Evolutionary conservation across 2,888 invertebrate genomes (phyloP), one percentile per base, ranked within the genome.

Genomic region (Pharmacophagus antenor): DNA sequence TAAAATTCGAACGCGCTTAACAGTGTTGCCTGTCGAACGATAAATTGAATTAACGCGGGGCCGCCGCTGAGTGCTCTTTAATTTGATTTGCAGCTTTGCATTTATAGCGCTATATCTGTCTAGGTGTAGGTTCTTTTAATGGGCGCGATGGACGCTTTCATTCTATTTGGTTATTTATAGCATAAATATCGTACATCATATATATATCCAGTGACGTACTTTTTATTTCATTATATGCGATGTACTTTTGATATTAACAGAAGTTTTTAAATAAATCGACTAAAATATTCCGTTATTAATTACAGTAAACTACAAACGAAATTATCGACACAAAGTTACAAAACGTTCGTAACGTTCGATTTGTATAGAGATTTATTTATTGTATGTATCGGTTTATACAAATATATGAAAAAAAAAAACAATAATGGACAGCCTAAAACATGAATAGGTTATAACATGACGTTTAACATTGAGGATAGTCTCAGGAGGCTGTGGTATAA

Each of bases 1-100:
- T 56, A 56, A 60, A 62, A 57, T 60, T 60, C 56, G 47, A 61
- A 41, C 47, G 41, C 41, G 42, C 47, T 25, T 56, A 52, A 49
- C 48, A 46, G 22, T 42, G 59, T 49, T 42, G 52, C 54, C 58
- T 61, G 50, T 62, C 52, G 60, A 61, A 62, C 57, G 49, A 65
- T 62, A 73, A 80, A 80, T 76, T 72, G 59, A 74, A 77, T 79
- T 73, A 78, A 61, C 66, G 63, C 64, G 62, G 62, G 44, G 69
- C 67, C 62, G 69, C 67, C 62, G 68, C 60, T 49, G 60, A 71
- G 70, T 70, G 72, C 67, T 68, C 70, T 70, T 65, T 77, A 75
- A 79, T 75, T 72, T 59, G 70, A 77, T 80, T 77, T 61, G 51
- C 61, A 47, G 47, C 37, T 7, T 37, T 51, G 27, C 55, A 56